phyloP scores from a whole-genome alignment of 2,888 invertebrate genomes.

The Seira musarum region DNA sequence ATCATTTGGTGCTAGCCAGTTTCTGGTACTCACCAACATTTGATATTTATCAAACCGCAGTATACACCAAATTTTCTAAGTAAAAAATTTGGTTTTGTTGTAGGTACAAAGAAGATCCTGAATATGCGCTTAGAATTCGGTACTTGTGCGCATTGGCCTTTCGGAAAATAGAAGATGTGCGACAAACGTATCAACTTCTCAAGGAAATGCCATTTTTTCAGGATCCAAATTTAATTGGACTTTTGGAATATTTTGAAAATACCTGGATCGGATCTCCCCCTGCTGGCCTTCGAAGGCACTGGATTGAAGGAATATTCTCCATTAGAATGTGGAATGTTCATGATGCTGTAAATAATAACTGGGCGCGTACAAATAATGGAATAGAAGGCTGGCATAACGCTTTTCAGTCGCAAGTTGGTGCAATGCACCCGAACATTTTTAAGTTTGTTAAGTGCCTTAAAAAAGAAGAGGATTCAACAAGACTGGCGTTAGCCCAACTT shows the following conservation, averaged over 20 bases:
- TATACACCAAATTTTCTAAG: too few relatives aligned
- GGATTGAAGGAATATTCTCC: not conserved
- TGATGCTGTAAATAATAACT: not conserved
- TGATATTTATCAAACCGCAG: too few relatives aligned
- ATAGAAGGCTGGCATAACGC: not conserved
- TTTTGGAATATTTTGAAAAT: not conserved
- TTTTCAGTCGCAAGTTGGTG: not conserved
- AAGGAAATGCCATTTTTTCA: not conserved
- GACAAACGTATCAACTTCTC: not conserved
- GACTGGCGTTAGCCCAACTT: not conserved
- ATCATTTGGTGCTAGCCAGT: not conserved
- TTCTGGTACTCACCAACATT: too few relatives aligned
- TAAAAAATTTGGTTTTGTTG: too few relatives aligned
- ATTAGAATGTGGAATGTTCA: constrained; percentile 3
- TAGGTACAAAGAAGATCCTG: not conserved
- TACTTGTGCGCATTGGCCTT: not conserved
- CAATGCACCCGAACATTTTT: not conserved
- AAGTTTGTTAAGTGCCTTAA: not conserved
- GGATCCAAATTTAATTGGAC: not conserved
- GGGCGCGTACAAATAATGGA: not conserved
- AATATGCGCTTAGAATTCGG: not conserved
- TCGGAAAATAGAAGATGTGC: constrained; percentile 1
- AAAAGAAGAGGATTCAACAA: not conserved
- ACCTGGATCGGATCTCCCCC: not conserved
- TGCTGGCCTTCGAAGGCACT: not conserved